phyloP scores from a whole-genome alignment of 2,888 invertebrate species.

The Drosophila maculinotata region DNA sequence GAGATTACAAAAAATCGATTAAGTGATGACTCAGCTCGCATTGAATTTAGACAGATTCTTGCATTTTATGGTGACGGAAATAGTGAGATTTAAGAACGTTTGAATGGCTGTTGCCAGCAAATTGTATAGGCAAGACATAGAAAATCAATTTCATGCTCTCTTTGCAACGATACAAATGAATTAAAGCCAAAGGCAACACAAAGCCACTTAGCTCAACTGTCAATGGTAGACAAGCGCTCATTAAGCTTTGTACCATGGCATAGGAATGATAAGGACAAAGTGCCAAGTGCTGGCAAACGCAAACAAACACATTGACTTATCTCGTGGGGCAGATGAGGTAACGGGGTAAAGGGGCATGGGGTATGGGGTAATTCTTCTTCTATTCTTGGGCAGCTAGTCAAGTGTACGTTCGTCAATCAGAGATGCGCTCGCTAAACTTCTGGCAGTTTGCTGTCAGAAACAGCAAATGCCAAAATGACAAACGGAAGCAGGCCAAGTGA shows the following conservation, averaged over 20 bases:
- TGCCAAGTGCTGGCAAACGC: slow-evolving; percentile 50
- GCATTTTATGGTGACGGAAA: slow-evolving; percentile 9
- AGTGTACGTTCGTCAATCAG: slow-evolving; percentile 66
- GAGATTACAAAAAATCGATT: not conserved
- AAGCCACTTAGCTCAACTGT: slow-evolving; percentile 69
- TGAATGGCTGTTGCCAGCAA: slow-evolving; percentile 18
- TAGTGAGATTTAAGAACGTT: slow-evolving; percentile 12
- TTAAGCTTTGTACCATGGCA: slow-evolving; percentile 71
- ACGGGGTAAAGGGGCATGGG: not conserved
- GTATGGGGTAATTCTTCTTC: not conserved
- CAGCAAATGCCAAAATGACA: slow-evolving; percentile 73
- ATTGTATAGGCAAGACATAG: slow-evolving; percentile 30
- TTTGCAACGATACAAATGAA: slow-evolving; percentile 47
- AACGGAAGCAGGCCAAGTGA: slow-evolving; percentile 64
- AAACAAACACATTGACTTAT: slow-evolving; percentile 55
- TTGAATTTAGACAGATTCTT: slow-evolving; percentile 25
- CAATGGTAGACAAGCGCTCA: slow-evolving; percentile 72
- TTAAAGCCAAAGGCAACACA: slow-evolving; percentile 44
- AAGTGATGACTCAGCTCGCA: slow-evolving; percentile 32
- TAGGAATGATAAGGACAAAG: slow-evolving; percentile 55
- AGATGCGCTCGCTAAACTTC: slow-evolving; percentile 56
- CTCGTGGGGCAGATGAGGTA: not conserved
- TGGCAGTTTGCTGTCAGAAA: slow-evolving; percentile 72
- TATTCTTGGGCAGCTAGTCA: slow-evolving; percentile 25
- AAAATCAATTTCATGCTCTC: slow-evolving; percentile 56